phyloP scores from a whole-genome alignment of 2,888 invertebrate species.

The Eupithecia insigniata region DNA sequence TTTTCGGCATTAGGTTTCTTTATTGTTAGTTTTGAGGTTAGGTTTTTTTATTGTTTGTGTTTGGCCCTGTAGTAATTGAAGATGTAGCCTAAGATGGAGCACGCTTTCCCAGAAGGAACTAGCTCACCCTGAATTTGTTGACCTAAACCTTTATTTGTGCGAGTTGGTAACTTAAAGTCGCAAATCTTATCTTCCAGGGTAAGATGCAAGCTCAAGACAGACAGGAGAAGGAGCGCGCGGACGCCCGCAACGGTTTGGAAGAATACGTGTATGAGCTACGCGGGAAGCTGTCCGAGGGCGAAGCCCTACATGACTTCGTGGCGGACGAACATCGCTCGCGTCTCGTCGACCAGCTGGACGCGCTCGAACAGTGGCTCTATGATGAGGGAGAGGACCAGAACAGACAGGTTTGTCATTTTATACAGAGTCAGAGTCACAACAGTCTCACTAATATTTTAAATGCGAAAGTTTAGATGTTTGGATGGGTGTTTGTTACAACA shows the following conservation, averaged over 20 bases:
- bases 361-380: conserved; percentile 98
- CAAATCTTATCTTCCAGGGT: conserved; percentile 73
- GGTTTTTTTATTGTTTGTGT: too few species aligned
- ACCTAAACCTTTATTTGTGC: background rate
- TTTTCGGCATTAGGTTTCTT: too few species aligned
- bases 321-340: conserved; percentile 87
- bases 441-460: too few species aligned
- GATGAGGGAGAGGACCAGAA: conserved; percentile 97
- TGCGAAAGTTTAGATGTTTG: too few species aligned
- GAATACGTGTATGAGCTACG: conserved; percentile 99
- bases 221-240: conserved; percentile 96
- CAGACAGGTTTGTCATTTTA: conserved; percentile 71
- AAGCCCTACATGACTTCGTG: conserved; percentile 90
- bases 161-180: background rate
- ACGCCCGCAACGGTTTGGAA: conserved; percentile 98
- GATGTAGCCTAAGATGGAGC: too few species aligned
- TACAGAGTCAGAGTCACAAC: too few species aligned
- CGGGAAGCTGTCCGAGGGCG: conserved; percentile 92
- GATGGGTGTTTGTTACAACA: too few species aligned
- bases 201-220: conserved; percentile 94
- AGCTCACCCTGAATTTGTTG: too few species aligned
- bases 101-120: too few species aligned
- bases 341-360: conserved; percentile 88
- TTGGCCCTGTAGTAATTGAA: too few species aligned
- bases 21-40: too few species aligned